These are phyloP conservation scores for Penaeus monodon DNA, from an alignment of 2,888 invertebrate genomes.

Conservation along the genomic window DNA sequence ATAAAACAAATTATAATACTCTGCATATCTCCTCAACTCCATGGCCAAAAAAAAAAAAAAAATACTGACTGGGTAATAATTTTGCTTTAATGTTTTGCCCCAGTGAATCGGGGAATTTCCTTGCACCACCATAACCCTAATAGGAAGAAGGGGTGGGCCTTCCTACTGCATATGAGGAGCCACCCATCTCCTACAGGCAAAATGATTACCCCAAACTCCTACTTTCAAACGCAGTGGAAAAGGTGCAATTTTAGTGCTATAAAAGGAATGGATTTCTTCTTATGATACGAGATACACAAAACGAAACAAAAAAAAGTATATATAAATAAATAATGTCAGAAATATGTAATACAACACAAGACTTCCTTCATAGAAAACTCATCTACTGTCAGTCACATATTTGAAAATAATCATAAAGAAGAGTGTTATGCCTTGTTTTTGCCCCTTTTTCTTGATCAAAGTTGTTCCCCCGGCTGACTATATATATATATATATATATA, in stretches of 20 bases:
- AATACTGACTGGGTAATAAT: constrained; percentile 2
- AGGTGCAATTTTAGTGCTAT: background rate
- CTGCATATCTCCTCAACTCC: background rate
- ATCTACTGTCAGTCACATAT: no score
- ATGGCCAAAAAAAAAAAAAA: background rate
- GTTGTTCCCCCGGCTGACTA: no score
- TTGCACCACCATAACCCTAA: background rate
- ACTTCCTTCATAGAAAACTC: no score
- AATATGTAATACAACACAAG: no score
- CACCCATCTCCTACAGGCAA: constrained; percentile 2
- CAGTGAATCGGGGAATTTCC: background rate
- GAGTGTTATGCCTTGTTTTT: no score
- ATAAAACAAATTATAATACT: no score
- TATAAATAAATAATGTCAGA: no score
- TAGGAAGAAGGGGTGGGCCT: background rate
- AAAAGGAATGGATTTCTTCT: no score
- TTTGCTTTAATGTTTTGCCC: constrained; percentile 4
- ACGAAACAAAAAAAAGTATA: no score
- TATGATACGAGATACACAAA: no score
- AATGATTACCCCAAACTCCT: background rate
- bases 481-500: background rate
- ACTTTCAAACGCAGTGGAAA: constrained; percentile 7
- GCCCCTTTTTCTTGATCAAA: no score
- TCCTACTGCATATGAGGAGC: background rate
- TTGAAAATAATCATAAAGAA: no score